phyloP scores from a whole-genome alignment of 2,113 vertebrate species.

The Clinocottus analis region DNA sequence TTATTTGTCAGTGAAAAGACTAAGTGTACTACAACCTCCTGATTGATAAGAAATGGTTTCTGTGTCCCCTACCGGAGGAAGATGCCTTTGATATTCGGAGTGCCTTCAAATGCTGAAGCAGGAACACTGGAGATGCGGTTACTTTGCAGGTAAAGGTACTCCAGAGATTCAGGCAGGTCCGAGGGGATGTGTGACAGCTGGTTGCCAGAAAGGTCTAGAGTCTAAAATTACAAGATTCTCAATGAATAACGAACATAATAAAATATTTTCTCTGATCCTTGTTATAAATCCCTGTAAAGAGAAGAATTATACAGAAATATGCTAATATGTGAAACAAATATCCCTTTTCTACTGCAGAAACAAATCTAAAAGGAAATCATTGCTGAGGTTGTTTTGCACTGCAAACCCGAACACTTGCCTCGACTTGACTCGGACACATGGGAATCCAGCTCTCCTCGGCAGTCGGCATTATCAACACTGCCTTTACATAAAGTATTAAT shows the following conservation, averaged over 20 bases:
- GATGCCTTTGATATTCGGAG: constrained; percentile 95
- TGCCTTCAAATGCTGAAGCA: constrained; percentile 90
- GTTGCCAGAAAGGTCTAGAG: constrained; percentile 93
- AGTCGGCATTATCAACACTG: not conserved
- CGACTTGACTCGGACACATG: not conserved
- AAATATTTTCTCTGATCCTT: not conserved
- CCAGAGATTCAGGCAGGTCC: constrained; percentile 91
- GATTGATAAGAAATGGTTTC: not conserved
- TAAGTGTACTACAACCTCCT: not conserved
- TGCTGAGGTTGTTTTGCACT: not conserved
- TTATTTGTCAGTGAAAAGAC: not conserved
- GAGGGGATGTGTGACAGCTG: constrained; percentile 90
- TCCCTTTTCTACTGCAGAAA: not conserved
- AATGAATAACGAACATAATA: not conserved
- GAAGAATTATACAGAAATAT: not conserved
- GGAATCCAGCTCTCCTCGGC: not conserved
- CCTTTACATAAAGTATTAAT: not conserved
- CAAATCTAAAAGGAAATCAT: not conserved
- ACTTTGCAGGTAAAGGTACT: constrained; percentile 93
- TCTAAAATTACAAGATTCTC: constrained; percentile 78
- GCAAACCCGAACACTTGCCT: not conserved
- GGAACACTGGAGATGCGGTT: constrained; percentile 90
- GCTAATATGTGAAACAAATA: not conserved
- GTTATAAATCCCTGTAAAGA: not conserved
- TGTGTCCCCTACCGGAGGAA: constrained; percentile 88